Percentiles rank a stretch among this genome's conserved stretches.
These are phyloP conservation scores for Agrypnus murinus DNA, from an alignment of 2,888 invertebrate genomes.

Conservation along the genomic window DNA sequence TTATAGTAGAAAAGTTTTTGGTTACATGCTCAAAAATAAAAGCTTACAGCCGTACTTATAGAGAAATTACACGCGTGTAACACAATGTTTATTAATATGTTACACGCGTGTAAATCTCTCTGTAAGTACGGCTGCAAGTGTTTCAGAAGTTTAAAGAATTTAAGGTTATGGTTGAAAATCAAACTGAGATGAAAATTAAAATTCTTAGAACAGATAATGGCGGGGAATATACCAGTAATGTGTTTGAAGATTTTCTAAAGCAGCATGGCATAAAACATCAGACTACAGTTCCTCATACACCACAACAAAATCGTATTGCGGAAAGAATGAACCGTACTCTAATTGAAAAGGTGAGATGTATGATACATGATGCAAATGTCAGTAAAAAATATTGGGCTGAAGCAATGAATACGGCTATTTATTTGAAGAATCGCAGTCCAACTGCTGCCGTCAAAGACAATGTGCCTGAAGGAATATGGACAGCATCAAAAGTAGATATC, in stretches of 20 bases:
- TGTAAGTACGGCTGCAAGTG: too few relatives aligned
- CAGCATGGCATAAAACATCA: conserved; percentile 61
- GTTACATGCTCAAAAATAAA: conserved; percentile 49
- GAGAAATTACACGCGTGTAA: too few relatives aligned
- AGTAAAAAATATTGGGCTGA: conserved; percentile 56
- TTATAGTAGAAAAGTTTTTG: conserved; percentile 35
- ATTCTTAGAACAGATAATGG: conserved; percentile 52
- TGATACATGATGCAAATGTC: conserved; percentile 36
- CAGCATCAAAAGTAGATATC: background rate
- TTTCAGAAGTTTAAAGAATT: conserved; percentile 35
- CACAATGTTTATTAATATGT: too few relatives aligned
- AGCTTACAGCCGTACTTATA: too few relatives aligned
- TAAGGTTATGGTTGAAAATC: conserved; percentile 43
- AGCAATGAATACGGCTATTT: conserved; percentile 46
- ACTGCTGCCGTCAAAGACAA: background rate
- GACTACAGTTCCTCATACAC: conserved; percentile 58
- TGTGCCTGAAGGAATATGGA: background rate
- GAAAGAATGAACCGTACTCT: conserved; percentile 57
- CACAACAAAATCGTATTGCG: conserved; percentile 61
- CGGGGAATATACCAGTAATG: conserved; percentile 48
- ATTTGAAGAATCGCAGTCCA: background rate
- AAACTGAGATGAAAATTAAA: conserved; percentile 48
- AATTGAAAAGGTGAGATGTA: conserved; percentile 58
- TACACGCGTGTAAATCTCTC: too few relatives aligned
- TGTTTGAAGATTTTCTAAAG: conserved; percentile 49